phyloP scores from a whole-genome alignment of 2,888 invertebrate species.

The Phengaris arion region DNA sequence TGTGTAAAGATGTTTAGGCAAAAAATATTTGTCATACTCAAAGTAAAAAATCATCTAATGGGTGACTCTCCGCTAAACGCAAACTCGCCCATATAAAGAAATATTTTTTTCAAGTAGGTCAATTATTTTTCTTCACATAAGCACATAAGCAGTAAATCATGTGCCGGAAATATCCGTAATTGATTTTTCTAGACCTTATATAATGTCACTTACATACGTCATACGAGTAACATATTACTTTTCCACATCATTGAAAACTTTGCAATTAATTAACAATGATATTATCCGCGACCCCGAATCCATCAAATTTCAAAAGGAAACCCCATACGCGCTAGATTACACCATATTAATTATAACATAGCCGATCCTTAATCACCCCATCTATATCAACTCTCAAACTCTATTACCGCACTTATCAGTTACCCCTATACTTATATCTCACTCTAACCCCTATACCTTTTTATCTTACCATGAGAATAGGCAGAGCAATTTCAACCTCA shows the following conservation, averaged over 20 bases:
- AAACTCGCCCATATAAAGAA: too few species aligned
- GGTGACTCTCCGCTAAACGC: too few species aligned
- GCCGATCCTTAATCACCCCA: conserved; percentile 30
- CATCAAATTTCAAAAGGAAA: conserved; percentile 18
- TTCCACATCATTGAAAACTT: neutral
- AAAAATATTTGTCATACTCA: too few species aligned
- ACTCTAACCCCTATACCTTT: neutral
- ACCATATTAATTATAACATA: conserved; percentile 36
- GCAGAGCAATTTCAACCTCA: neutral
- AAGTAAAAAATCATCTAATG: too few species aligned
- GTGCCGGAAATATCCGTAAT: too few species aligned
- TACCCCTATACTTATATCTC: neutral
- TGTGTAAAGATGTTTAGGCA: too few species aligned
- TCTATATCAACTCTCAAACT: too few species aligned
- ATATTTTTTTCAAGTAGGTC: too few species aligned
- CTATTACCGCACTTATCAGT: neutral
- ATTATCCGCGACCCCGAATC: neutral
- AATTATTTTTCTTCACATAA: too few species aligned
- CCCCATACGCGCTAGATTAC: conserved; percentile 32
- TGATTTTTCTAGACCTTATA: too few species aligned
- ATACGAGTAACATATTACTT: neutral
- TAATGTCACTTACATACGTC: too few species aligned
- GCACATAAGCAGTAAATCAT: too few species aligned
- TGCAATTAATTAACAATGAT: conserved; percentile 15
- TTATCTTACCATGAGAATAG: neutral